Evolutionary conservation across 1,140 invertebrate species (phyloP), one percentile per base, ranked within the genome.

Genomic region (Meloidogyne hapla): DNA sequence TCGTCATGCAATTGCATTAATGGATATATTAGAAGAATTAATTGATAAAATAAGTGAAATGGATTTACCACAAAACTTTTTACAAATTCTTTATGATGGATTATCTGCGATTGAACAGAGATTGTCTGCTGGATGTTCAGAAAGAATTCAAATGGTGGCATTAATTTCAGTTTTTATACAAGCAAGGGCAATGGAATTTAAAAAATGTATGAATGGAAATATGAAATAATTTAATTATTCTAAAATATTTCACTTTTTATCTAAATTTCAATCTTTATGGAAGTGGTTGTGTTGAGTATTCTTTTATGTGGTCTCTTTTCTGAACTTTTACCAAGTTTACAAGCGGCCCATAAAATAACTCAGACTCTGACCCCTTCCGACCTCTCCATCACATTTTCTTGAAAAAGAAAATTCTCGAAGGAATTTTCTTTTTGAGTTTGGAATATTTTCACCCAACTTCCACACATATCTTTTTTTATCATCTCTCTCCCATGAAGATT

Each of bases 21-120:
- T 71, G 13, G 84, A 85, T 62, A 69, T 87, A 23, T 69, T 85
- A 8, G 80, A 81, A 23, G 79, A 82, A 48, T 62, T 85, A 5
- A 68, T 80, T 67, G 78, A 85, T 23, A 61, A 80, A 23, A 77
- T 87, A 1, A 74, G 75, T 28, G 38, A 40, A 21, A 28, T 85
- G 38, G 80, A 85, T 38, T 62, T 84, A 9, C 40, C 77, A 21
- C 70, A 80, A 25, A 72, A 75, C 23, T 61, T 77, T 12, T n/a
- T 71, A n/a, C 38, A 48, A 61, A 28, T 74, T 13, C 63, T 87
- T 1, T 69, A 82, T 18, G 70, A 78, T 25, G 63, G 63, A 68
- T 45, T 86, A 45, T 71, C 83, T 2, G 75, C 74, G 4, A 84
- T 85, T 61, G 75, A 86, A 61, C 45, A 38, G 3, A 75, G 81